A percentile compares a stretch with the other conserved stretches of the same genome.
phyloP scores from a whole-genome alignment of 2,113 vertebrate genomes.

The Eolophus roseicapilla region DNA sequence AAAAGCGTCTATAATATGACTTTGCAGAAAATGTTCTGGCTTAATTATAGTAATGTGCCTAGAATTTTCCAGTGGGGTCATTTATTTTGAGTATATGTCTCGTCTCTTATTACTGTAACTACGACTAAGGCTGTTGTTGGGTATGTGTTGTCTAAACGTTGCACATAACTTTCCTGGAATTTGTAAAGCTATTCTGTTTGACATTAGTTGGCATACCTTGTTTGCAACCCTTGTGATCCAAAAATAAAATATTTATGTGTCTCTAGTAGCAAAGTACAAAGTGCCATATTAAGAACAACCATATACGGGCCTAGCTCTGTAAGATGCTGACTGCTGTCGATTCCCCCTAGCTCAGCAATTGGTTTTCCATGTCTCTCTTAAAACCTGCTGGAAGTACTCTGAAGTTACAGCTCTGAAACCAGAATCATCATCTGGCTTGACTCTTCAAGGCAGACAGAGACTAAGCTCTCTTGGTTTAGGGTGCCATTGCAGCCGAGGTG shows the following conservation, averaged over 20 bases:
- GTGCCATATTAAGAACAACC: constrained; percentile 56
- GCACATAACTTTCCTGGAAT: constrained; percentile 64
- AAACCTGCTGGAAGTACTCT: background rate
- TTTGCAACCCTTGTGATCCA: constrained; percentile 62
- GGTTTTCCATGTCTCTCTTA: background rate
- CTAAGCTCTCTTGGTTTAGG: background rate
- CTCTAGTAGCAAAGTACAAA: constrained; percentile 54
- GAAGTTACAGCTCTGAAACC: background rate
- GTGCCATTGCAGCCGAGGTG: background rate
- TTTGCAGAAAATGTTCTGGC: constrained; percentile 56
- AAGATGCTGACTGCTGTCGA: background rate
- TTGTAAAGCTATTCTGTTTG: constrained; percentile 66
- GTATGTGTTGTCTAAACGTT: constrained; percentile 59
- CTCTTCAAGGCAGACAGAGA: background rate
- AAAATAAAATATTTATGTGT: constrained; percentile 71
- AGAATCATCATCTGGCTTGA: background rate
- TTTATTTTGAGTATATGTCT: constrained; percentile 66
- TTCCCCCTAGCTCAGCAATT: constrained; percentile 17
- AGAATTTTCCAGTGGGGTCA: constrained; percentile 59
- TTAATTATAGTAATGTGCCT: constrained; percentile 66
- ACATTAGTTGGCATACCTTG: constrained; percentile 67
- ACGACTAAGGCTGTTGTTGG: constrained; percentile 59
- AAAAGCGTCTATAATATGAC: constrained; percentile 28
- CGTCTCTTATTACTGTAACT: constrained; percentile 58
- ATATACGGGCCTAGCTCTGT: constrained; percentile 48